Evolutionary conservation across 2,797 vertebrate genomes (phyloP), one percentile per base, ranked within the genome.

Genomic region (Acrossocheilus fasciatus): DNA sequence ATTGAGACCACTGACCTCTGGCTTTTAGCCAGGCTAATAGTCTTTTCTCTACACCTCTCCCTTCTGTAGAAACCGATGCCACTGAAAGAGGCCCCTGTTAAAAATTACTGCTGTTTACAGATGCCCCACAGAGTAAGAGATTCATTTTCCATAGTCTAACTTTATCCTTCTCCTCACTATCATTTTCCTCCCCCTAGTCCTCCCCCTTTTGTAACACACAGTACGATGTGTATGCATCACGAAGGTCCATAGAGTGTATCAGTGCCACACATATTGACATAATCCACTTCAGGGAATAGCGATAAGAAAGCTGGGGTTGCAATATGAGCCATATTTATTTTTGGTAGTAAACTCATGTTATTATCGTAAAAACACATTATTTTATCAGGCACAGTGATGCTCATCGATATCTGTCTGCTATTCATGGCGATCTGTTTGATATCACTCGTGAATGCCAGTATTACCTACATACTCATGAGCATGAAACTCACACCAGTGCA

Each of bases 81-180:
- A 92, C 94, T 94, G 94, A 96, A 94, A 95, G 95, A 95, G 92
- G 92, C 91, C 91, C 93, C 95, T 92, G 93, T 95, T 94, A 95
- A 95, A 93, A 94, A 95, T 95, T 94, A 91, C 95, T 95, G 94
- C 95, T 95, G 95, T 95, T 95, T 95, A 92, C 95, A 95, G 95
- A 95, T 93, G 93, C 93, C 93, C 94, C 93, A 93, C 93, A 96
- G 94, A 95, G 95, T 96, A 96, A 96, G 95, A 95, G 87, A 91
- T 91, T 92, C 93, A 92, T 94, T 94, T 94, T 93, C 90, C 91
- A 91, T 87, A 91, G 89, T 91, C 89, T 88, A 90, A 91, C 84
- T 90, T 94, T 93, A 93, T 92, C 92, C 94, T 94, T 92, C 91
- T 93, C 91, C 92, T 94, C 93, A 91, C 94, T 93, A 90, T 92